Base-by-base conservation (phyloP, 2,113 vertebrate species). In the Maccullochella peelii region DNA sequence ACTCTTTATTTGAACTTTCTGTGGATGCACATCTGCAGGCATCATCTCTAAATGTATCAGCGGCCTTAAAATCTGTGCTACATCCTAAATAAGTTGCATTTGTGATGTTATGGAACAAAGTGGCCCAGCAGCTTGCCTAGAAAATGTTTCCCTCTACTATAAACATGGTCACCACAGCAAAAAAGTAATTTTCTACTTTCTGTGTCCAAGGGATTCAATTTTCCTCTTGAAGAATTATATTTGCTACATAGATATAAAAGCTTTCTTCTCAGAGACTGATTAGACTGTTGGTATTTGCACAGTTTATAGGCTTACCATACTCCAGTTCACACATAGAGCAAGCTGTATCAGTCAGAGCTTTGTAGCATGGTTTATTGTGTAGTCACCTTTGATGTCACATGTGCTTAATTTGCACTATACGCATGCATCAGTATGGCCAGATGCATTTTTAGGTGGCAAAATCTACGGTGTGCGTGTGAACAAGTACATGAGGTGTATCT, bases 161-260 rank as follows among this genome's bases (percentile, higher is more conserved):
- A 79, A 74, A 87, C 72, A 84, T 30, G 59, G 65, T 55, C 79
- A 69, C 11, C 57, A 12, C 58, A 12, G 58, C 40, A 67, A 80
- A 92, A 89, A 92, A 90, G 75, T 69, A 77, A 89, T 94, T 88
- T 90, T 88, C 81, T 74, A 75, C 66, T 47, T 57, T 80, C 70
- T 67, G 58, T 82, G 82, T 91, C 85, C 77, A 72, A 78, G 77
- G 73, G 47, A 89, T 91, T 90, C 42, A 73, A 87, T 90, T 90
- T 92, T 84, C 86, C 80, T 87, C 85, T 84, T 89, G 85, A 88
- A 73, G 59, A 90, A 87, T 88, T 87, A 81, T 77, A 87, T 89
- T 85, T 73, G 72, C 84, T 68, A 11, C 81, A 86, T 16, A 79
- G 57, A 89, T 87, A 84, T 85, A 82, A 84, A 62, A 77, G 76